phyloP scores from a whole-genome alignment of 2,888 invertebrate genomes.

The Apoda limacodes region DNA sequence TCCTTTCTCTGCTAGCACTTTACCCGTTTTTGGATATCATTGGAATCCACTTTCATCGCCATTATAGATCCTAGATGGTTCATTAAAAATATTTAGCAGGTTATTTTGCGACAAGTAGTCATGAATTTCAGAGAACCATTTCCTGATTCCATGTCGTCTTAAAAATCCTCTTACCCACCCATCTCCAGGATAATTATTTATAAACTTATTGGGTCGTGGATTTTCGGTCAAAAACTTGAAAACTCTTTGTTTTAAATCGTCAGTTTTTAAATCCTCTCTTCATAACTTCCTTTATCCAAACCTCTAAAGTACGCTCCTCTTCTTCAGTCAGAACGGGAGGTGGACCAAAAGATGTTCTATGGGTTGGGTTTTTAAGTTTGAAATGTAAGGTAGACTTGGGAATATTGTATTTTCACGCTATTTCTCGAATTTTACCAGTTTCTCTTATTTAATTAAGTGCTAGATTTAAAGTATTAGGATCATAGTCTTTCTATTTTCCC shows the following conservation, averaged over 20 bases:
- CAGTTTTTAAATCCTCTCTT: slow-evolving; percentile 7
- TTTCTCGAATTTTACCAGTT: slow-evolving; percentile 12
- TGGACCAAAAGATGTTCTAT: slow-evolving; percentile 8
- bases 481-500: slow-evolving; percentile 5
- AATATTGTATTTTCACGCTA: slow-evolving; percentile 14
- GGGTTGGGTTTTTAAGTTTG: slow-evolving; percentile 9
- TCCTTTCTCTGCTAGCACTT: slow-evolving; percentile 19
- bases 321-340: slow-evolving; percentile 5
- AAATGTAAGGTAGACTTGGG: slow-evolving; percentile 11
- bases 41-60: slow-evolving; percentile 19
- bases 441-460: too few relatives aligned
- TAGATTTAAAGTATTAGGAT: slow-evolving; percentile 5
- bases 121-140: slow-evolving; percentile 9
- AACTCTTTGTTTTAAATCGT: slow-evolving; percentile 9
- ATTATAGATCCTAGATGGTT: slow-evolving; percentile 16
- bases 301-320: slow-evolving; percentile 5
- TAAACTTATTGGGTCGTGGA: slow-evolving; percentile 11
- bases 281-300: slow-evolving; percentile 6
- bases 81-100: slow-evolving; percentile 11
- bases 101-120: slow-evolving; percentile 14
- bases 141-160: slow-evolving; percentile 4
- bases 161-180: slow-evolving; percentile 5
- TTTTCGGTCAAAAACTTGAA: slow-evolving; percentile 8
- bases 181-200: slow-evolving; percentile 10
- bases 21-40: slow-evolving; percentile 18